These are phyloP conservation scores for Dallia pectoralis DNA, from an alignment of 2,797 vertebrate genomes.

Conservation along the genomic window DNA sequence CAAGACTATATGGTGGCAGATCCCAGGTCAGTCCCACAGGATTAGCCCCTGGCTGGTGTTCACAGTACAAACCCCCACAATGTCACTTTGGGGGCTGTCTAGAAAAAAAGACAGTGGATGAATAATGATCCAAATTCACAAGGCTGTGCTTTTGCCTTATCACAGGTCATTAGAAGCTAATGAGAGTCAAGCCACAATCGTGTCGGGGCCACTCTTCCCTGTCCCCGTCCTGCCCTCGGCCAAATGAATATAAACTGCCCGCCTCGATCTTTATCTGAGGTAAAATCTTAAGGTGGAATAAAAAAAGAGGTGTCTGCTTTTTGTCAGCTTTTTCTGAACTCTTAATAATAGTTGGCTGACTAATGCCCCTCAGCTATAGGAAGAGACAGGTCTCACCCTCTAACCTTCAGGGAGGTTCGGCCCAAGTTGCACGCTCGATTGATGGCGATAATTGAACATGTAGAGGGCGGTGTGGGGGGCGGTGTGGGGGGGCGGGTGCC, in stretches of 20 bases:
- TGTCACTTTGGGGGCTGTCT: conserved; percentile 1
- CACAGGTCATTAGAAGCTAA: conserved; percentile 8
- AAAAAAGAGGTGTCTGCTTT: not conserved
- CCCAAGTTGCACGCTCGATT: not conserved
- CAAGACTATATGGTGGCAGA: not conserved
- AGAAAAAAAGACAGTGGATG: conserved; percentile 2
- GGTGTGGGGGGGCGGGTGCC: not conserved
- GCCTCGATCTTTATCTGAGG: not conserved
- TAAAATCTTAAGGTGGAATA: not conserved
- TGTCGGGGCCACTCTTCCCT: not conserved
- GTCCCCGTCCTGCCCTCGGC: conserved; percentile 1
- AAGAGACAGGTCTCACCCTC: not conserved
- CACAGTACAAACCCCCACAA: not conserved
- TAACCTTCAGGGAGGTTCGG: conserved; percentile 1
- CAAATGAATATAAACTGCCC: conserved; percentile 5
- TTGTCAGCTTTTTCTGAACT: not conserved
- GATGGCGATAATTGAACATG: not conserved
- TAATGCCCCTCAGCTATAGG: not conserved
- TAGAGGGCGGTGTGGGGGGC: not conserved
- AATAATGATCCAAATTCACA: conserved; percentile 12
- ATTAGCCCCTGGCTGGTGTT: not conserved
- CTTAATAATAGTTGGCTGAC: not conserved
- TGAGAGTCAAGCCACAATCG: conserved; percentile 7
- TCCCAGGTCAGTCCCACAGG: not conserved
- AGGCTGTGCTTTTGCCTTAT: conserved; percentile 2